phyloP scores from a whole-genome alignment of 1,140 invertebrate genomes.

The Spodoptera frugiperda region DNA sequence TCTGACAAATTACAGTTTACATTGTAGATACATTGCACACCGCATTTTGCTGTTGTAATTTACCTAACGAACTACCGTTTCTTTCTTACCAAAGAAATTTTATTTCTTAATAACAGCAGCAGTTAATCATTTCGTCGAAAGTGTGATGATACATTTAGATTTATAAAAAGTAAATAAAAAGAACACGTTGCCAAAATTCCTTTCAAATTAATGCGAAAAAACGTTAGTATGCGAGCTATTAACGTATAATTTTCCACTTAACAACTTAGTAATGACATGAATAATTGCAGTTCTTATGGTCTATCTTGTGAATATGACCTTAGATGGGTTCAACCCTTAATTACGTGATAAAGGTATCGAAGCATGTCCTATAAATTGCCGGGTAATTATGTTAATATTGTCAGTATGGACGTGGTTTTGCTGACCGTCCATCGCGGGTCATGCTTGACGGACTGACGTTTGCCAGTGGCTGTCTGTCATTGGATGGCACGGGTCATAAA shows the following conservation, averaged over 20 bases:
- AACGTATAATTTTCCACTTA: constrained; percentile 40
- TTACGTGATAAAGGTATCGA: constrained; percentile 37
- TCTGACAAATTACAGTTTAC: constrained; percentile 51
- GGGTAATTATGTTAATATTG: constrained; percentile 41
- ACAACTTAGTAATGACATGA: constrained; percentile 34
- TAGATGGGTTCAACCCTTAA: constrained; percentile 35
- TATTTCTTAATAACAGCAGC: not conserved
- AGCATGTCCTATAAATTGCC: constrained; percentile 34
- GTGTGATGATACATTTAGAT: constrained; percentile 8
- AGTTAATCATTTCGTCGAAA: constrained; percentile 28
- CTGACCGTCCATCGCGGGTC: constrained; percentile 32
- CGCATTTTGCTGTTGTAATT: constrained; percentile 32
- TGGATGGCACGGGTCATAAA: constrained; percentile 45
- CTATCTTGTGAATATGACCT: constrained; percentile 21
- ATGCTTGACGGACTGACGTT: constrained; percentile 19
- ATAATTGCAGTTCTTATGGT: constrained; percentile 26
- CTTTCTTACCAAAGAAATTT: constrained; percentile 5
- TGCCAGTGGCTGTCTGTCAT: constrained; percentile 28
- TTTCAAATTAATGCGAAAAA: constrained; percentile 19
- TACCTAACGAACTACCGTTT: constrained; percentile 16
- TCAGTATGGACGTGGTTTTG: constrained; percentile 35
- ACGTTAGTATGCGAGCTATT: not conserved
- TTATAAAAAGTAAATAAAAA: not conserved
- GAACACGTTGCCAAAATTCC: constrained; percentile 31
- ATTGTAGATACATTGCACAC: constrained; percentile 45